A percentile compares a stretch with the other conserved stretches of the same genome.
Conservation (phyloP, 2,113 vertebrate genomes). For the Megaceryle maxima region DNA sequence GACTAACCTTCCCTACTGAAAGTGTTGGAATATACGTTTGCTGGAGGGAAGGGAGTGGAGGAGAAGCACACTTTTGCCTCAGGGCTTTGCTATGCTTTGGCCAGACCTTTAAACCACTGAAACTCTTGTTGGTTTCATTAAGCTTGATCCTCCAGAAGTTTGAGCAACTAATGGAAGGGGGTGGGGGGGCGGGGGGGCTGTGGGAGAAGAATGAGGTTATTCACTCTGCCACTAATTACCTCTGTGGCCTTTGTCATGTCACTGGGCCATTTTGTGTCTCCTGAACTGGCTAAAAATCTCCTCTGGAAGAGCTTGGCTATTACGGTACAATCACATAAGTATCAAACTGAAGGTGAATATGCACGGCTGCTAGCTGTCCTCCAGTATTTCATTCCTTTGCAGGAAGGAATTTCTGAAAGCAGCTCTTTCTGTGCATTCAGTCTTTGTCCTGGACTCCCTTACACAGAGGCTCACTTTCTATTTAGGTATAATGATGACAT, state of each 20-base stretch:
- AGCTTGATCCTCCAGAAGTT: neutral
- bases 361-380: neutral
- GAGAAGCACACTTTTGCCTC: neutral
- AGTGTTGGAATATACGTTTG: neutral
- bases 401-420: neutral
- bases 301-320: neutral
- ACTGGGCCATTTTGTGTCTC: neutral
- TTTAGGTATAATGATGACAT: neutral
- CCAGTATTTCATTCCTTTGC: accelerated
- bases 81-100: neutral
- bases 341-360: neutral
- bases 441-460: neutral
- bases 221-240: neutral
- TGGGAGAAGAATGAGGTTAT: neutral
- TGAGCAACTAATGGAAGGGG: neutral
- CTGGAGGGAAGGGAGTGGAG: constrained; percentile 20
- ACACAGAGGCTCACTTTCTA: neutral
- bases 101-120: constrained; percentile 38
- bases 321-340: neutral
- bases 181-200: too few relatives aligned
- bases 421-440: neutral
- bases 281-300: neutral
- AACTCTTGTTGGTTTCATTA: neutral
- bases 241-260: neutral
- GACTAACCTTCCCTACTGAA: neutral